Percentiles rank a stretch among this genome's conserved stretches.
Conservation (phyloP, 2,113 vertebrate species). For the Cheirogaleus medius region DNA sequence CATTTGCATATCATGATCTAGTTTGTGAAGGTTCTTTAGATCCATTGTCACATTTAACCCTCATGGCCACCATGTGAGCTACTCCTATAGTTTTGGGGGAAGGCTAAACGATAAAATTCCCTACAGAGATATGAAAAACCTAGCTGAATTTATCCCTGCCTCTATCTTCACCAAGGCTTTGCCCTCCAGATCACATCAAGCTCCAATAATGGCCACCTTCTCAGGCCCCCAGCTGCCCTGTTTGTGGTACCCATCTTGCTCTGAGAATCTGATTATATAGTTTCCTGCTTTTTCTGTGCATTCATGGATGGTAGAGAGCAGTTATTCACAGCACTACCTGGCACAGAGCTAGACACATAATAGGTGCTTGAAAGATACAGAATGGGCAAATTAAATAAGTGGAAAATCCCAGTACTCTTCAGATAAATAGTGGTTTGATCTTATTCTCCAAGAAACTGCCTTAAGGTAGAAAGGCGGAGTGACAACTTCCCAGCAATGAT, state of each 20-base stretch:
- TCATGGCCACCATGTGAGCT: neutral
- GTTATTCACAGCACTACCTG: neutral
- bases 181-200: neutral
- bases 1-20: neutral
- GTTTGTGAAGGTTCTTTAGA: neutral
- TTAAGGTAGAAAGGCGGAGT: neutral
- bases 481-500: conserved; percentile 3
- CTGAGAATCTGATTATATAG: neutral
- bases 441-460: conserved; percentile 24
- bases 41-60: neutral
- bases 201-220: neutral
- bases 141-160: neutral
- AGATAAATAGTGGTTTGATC: neutral
- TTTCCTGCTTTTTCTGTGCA: neutral
- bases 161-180: neutral
- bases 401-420: neutral
- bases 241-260: neutral
- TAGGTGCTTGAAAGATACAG: neutral
- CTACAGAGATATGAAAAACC: conserved; percentile 5
- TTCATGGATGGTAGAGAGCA: neutral
- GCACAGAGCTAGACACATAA: conserved; percentile 5
- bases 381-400: conserved; percentile 10
- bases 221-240: neutral
- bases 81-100: neutral
- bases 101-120: neutral